phyloP scores from a whole-genome alignment of 2,888 invertebrate genomes.

The Amphiduros pacificus region DNA sequence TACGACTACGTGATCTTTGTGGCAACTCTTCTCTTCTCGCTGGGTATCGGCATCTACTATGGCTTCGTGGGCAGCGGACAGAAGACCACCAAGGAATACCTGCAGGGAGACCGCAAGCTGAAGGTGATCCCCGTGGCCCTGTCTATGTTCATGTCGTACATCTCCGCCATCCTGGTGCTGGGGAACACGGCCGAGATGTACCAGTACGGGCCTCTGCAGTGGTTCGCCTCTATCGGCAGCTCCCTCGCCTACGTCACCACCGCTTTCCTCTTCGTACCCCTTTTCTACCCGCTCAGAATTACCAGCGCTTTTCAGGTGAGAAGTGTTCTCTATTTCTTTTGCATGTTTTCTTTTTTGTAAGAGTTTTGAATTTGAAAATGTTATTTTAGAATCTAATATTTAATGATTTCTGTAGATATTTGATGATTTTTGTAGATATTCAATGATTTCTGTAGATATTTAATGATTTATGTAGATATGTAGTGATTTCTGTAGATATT shows the following conservation, averaged over 20 bases:
- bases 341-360: too few relatives aligned
- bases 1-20: constrained; percentile 21
- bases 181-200: constrained; percentile 26
- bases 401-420: too few relatives aligned
- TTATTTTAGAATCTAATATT: too few relatives aligned
- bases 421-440: too few relatives aligned
- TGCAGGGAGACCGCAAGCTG: constrained; percentile 19
- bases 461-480: too few relatives aligned
- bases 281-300: constrained; percentile 10
- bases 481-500: too few relatives aligned
- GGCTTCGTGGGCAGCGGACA: constrained; percentile 17
- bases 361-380: too few relatives aligned
- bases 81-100: constrained; percentile 23
- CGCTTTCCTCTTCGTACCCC: constrained; percentile 5
- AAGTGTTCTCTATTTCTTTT: neutral
- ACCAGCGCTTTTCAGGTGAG: constrained; percentile 17
- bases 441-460: too few relatives aligned
- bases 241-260: constrained; percentile 7
- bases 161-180: constrained; percentile 24
- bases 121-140: constrained; percentile 19
- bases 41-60: constrained; percentile 23
- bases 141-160: constrained; percentile 26
- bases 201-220: constrained; percentile 12
- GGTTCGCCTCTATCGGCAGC: constrained; percentile 13
- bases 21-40: constrained; percentile 10